A percentile compares a stretch with the other conserved stretches of the same genome.
Conservation (phyloP, 2,113 vertebrate genomes). For the Chaetodon auriga region DNA sequence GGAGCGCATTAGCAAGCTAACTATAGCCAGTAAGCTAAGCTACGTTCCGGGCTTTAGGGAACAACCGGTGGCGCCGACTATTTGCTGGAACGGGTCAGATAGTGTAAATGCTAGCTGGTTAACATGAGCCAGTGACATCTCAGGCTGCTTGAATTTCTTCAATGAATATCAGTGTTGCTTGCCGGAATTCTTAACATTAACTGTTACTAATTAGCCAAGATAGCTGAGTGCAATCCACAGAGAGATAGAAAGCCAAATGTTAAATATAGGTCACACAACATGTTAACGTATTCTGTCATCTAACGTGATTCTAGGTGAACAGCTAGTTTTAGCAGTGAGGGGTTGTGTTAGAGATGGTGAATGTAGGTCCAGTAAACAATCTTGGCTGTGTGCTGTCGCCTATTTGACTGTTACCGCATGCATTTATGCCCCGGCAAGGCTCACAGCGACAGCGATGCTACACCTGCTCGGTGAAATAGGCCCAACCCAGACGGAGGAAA, state of each 20-base stretch:
- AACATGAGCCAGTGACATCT: slow-evolving; percentile 54
- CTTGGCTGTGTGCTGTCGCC: not conserved
- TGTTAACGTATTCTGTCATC: slow-evolving; percentile 15
- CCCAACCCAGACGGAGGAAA: slow-evolving; percentile 50
- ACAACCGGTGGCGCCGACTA: slow-evolving; percentile 67
- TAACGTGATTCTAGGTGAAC: not conserved
- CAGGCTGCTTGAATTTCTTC: slow-evolving; percentile 1
- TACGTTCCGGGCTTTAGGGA: slow-evolving; percentile 31
- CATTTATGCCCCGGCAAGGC: slow-evolving; percentile 18
- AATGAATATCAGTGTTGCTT: slow-evolving; percentile 5
- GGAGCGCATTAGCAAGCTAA: slow-evolving; percentile 69
- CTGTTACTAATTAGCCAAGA: not conserved
- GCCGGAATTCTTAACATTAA: not conserved
- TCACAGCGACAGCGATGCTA: slow-evolving; percentile 42
- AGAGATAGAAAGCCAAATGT: slow-evolving; percentile 2
- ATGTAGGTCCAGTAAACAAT: slow-evolving; percentile 22
- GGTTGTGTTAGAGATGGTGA: slow-evolving; percentile 6
- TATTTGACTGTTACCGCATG: slow-evolving; percentile 16
- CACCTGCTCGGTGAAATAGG: slow-evolving; percentile 61
- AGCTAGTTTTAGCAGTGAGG: not conserved
- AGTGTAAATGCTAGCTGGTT: slow-evolving; percentile 55
- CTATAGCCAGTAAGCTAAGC: slow-evolving; percentile 59
- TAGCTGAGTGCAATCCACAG: not conserved
- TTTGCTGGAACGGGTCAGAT: slow-evolving; percentile 64
- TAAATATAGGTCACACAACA: slow-evolving; percentile 66